Evolutionary conservation across 2,113 vertebrate species (phyloP).

Genomic region (Pelvicachromis taeniatus): DNA sequence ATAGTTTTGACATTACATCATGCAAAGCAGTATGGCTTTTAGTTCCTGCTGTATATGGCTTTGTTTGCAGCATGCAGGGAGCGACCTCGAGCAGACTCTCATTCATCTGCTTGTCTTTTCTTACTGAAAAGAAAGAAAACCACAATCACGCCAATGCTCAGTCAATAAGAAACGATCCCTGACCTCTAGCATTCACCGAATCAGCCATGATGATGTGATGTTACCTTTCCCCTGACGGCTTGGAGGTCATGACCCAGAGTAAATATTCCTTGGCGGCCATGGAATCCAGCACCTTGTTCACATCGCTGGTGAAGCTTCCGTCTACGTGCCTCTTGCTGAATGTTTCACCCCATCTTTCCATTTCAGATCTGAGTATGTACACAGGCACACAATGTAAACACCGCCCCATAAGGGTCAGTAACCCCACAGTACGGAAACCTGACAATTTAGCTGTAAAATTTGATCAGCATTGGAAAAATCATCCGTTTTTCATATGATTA

Average conservation of each 20-base stretch:
- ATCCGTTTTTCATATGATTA: not conserved
- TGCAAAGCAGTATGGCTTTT: conserved; percentile 76
- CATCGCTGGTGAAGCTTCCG: conserved; percentile 93
- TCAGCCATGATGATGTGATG: not conserved
- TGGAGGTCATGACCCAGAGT: conserved; percentile 91
- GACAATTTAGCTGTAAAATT: not conserved
- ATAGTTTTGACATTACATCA: not conserved
- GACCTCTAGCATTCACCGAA: not conserved
- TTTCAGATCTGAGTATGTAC: conserved; percentile 75
- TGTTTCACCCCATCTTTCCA: conserved; percentile 62
- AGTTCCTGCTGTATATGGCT: conserved; percentile 68
- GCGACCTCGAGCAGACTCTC: conserved; percentile 57
- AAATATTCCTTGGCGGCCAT: conserved; percentile 92
- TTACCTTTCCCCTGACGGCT: conserved; percentile 76
- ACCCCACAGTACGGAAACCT: not conserved
- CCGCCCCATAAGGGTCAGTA: not conserved
- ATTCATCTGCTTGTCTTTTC: conserved; percentile 70
- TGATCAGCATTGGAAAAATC: not conserved
- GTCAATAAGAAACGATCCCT: not conserved
- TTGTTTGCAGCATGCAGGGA: conserved; percentile 54
- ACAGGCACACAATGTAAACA: conserved; percentile 53
- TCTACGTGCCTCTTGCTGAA: conserved; percentile 87
- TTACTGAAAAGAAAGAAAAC: conserved; percentile 65
- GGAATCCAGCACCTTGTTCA: conserved; percentile 90
- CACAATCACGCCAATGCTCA: not conserved